These are phyloP conservation scores for Helicolenus hilgendorfi DNA, from an alignment of 2,797 vertebrate species.

Conservation along the genomic window DNA sequence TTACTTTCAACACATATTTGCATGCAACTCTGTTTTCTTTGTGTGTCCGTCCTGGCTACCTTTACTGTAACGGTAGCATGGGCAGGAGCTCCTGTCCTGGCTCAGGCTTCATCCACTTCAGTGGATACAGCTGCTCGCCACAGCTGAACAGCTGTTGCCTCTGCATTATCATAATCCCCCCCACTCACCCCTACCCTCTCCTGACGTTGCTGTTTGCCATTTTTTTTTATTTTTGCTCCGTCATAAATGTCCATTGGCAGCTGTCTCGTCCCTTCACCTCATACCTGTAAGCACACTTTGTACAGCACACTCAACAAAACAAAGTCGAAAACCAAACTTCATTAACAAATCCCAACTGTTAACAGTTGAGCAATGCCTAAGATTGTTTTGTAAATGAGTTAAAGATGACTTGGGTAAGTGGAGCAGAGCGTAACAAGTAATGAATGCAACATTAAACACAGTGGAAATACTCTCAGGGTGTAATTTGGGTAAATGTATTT, in stretches of 20 bases:
- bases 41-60: constrained; percentile 53
- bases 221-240: background rate
- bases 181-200: constrained; percentile 5
- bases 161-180: constrained; percentile 82
- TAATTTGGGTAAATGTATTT: constrained; percentile 67
- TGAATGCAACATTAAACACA: constrained; percentile 73
- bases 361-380: background rate
- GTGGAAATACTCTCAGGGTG: constrained; percentile 62
- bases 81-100: constrained; percentile 64
- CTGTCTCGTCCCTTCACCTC: background rate
- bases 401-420: constrained; percentile 53
- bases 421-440: constrained; percentile 21
- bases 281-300: background rate
- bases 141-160: constrained; percentile 84
- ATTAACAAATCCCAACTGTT: constrained; percentile 51
- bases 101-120: constrained; percentile 68
- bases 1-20: constrained; percentile 13
- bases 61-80: constrained; percentile 31
- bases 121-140: constrained; percentile 86
- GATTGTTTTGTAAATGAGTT: constrained; percentile 68
- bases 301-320: background rate
- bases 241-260: background rate
- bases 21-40: constrained; percentile 30
- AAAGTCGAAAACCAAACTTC: constrained; percentile 17
- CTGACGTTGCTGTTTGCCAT: background rate